These are phyloP conservation scores for Caenorhabditis sinica DNA, from an alignment of 2,888 invertebrate genomes.

Conservation along the genomic window DNA sequence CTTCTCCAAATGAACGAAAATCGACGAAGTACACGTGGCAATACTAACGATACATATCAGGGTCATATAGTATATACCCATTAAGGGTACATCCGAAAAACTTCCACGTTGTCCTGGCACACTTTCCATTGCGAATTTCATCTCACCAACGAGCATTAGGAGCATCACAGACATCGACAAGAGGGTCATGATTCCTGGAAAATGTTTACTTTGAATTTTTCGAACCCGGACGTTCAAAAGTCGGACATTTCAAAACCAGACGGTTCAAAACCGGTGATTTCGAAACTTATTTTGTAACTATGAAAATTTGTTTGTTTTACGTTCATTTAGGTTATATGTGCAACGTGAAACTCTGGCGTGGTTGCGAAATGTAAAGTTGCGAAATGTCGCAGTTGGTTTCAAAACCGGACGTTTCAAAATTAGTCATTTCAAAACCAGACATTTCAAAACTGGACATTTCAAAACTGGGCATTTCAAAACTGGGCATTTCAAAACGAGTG, in stretches of 20 bases:
- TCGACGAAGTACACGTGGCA: slow-evolving; percentile 81
- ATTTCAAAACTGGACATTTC: no score
- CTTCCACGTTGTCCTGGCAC: slow-evolving; percentile 84
- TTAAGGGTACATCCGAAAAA: slow-evolving; percentile 85
- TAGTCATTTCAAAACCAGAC: neutral
- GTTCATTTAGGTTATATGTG: no score
- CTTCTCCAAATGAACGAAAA: slow-evolving; percentile 82
- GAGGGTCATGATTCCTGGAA: slow-evolving; percentile 85
- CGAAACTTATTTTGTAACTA: no score
- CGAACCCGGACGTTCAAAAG: neutral
- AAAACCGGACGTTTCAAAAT: neutral
- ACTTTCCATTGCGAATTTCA: slow-evolving; percentile 84
- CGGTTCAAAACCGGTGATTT: neutral
- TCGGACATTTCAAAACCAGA: neutral
- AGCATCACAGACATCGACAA: slow-evolving; percentile 85
- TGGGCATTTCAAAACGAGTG: no score
- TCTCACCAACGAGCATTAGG: slow-evolving; percentile 85
- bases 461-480: no score
- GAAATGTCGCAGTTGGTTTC: no score
- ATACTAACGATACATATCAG: slow-evolving; percentile 80
- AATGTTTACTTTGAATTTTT: neutral
- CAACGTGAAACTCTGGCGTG: no score
- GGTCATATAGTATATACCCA: slow-evolving; percentile 84
- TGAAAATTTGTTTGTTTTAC: no score
- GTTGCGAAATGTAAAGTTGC: no score